phyloP scores from a whole-genome alignment of 2,888 invertebrate genomes.

The Tipula unca region DNA sequence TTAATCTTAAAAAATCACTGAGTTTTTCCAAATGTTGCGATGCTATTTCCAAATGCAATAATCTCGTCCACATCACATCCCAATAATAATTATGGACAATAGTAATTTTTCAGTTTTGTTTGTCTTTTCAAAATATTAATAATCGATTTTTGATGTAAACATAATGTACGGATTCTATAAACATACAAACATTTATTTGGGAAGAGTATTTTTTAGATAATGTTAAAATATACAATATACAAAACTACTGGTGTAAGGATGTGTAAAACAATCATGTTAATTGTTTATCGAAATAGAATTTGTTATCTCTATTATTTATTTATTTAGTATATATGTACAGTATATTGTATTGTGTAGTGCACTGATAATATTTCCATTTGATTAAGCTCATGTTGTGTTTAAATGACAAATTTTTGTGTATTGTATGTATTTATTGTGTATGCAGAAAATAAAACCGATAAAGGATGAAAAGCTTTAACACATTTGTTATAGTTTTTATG shows the following conservation, averaged over 20 bases:
- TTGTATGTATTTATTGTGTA: too few relatives aligned
- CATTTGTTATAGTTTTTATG: too few relatives aligned
- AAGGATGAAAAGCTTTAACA: too few relatives aligned
- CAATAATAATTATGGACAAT: not conserved
- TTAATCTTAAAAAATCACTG: too few relatives aligned
- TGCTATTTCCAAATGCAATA: too few relatives aligned
- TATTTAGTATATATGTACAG: not conserved
- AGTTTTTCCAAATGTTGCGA: too few relatives aligned
- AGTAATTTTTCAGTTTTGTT: not conserved
- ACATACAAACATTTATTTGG: not conserved
- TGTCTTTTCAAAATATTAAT: not conserved
- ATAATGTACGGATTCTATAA: too few relatives aligned
- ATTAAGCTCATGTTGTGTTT: not conserved
- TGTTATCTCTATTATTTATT: not conserved
- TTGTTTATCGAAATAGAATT: constrained; percentile 1
- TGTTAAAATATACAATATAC: not conserved
- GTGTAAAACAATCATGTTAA: not conserved
- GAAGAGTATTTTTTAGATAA: not conserved
- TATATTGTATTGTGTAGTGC: not conserved
- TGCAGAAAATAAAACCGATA: too few relatives aligned
- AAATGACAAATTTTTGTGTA: not conserved
- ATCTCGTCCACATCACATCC: not conserved
- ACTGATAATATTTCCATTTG: not conserved
- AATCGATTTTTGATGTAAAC: too few relatives aligned
- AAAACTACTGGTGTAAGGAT: not conserved